phyloP scores from a whole-genome alignment of 2,797 vertebrate species.

The Syngnathus rostellatus region DNA sequence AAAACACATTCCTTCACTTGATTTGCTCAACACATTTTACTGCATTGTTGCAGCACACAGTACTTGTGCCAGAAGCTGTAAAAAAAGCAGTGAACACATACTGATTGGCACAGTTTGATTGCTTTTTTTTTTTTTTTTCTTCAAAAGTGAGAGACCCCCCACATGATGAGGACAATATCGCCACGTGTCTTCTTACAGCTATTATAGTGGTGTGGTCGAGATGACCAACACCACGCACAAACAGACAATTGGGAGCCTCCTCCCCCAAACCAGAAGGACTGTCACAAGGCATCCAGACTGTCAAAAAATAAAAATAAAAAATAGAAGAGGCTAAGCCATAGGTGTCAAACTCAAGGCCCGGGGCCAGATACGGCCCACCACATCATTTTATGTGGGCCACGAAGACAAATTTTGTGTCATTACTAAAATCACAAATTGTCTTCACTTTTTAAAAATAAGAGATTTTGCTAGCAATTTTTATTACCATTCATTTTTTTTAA shows the following conservation, averaged over 20 bases:
- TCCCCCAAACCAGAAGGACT: background rate
- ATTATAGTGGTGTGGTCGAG: background rate
- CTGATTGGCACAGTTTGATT: no score
- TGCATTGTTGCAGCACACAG: background rate
- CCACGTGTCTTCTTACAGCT: background rate
- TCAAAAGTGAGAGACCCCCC: background rate
- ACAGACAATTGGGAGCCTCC: background rate
- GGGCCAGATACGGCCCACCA: no score
- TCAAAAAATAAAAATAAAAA: background rate
- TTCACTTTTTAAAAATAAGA: no score
- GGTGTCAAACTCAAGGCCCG: no score
- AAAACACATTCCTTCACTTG: constrained; percentile 26
- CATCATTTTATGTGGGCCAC: no score
- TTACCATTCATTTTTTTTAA: no score
- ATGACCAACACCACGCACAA: background rate
- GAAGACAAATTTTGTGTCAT: no score
- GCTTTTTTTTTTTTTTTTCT: background rate
- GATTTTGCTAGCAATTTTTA: no score
- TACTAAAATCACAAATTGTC: no score
- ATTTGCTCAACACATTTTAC: constrained; percentile 23
- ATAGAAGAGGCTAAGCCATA: background rate
- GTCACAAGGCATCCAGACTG: background rate
- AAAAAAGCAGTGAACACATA: background rate
- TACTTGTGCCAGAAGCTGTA: background rate
- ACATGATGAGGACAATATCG: background rate